Evolutionary conservation across 92 coral and sea anemone species (phyloP), one percentile per base, ranked within the genome.

Genomic region (Porites evermanni): DNA sequence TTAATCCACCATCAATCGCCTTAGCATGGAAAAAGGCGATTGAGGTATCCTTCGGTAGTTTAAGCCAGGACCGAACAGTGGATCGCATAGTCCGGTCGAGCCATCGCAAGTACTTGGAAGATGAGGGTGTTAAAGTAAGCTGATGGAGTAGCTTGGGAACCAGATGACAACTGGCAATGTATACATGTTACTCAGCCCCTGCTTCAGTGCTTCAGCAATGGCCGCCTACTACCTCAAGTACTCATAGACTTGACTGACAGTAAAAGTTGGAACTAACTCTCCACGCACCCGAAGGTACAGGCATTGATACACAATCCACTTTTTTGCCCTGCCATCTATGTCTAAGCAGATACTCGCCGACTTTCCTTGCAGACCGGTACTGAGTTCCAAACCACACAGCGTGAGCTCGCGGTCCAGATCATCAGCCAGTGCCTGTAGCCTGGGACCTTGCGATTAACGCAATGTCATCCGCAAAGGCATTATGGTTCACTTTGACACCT

Each of bases 41-140:
- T 38, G 47, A 4, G 6, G 47, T 38, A 4, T 38, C 47, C 6
- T 4, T 38, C 47, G 6, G 47, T 4, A 38, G 2, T 38, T 38
- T 38, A 4, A 38, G 47, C 47, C 47, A 38, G 5, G 47, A 38
- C 47, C 47, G 4, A 38, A 38, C 6, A 4, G 47, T 6, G 4
- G 47, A 38, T 38, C 6, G 47, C 47, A 38, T 38, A 1, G 2
- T 3, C 0, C 26, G 60, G n/a, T 84, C 86, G 11, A 78, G 83
- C 86, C 92, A 84, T 6, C 53, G 65, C 1, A 89, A 78, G 38
- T 54, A 89, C 9, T 79, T 63, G 12, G n/a, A 3, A 3, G 58
- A 20, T 0, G n/a, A 12, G 3, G 75, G 61, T 0, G 87, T 26
- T 0, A 89, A 67, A 29, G 74, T 83, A 12, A 89, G 60, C 59